Base-by-base conservation (phyloP, 2,113 vertebrate genomes). In the Anthoscopus minutus region DNA sequence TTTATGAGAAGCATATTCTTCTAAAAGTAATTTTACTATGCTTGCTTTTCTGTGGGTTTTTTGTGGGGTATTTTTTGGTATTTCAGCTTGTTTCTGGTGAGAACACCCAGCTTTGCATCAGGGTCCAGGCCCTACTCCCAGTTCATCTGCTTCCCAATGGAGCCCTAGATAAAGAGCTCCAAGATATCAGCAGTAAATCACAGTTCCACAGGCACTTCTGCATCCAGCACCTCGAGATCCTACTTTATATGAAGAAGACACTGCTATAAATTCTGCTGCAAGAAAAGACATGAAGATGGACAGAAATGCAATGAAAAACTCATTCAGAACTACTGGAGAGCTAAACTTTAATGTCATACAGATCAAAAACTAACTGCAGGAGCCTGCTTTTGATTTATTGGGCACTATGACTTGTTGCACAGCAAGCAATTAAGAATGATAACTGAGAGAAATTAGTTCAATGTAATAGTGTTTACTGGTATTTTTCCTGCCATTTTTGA, bases 221-320 rank as follows among this genome's bases (percentile, higher is more conserved):
- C 76, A 94, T 86, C 81, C 76, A 84, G 89, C 92, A 89, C 71
- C 67, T 50, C 28, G 51, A 91, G 64, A 72, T 33, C 24, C 81
- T 80, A 56, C 79, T 76, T 77, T 60, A 48, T 57, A n/a, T 74
- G 70, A 76, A 48, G 81, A 81, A 95, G 65, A 86, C 44, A 33
- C 47, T 67, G 53, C 87, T 89, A 60, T 89, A 88, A 93, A 89
- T 93, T 96, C 67, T 95, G 30, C 71, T 86, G 51, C 81, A 91
- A 80, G 79, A 69, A 88, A 73, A 91, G 72, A 28, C 58, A n/a
- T 15, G 48, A 70, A 88, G 70, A 76, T 71, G 85, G 93, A 66
- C 66, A 91, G 60, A 94, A 93, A 89, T 50, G 86, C 73, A 84
- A 51, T 66, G 88, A 58, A 89, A 94, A 92, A 35, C 47, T 80